A percentile compares a stretch with the other conserved stretches of the same genome.
Conservation (phyloP, 2,888 invertebrate species). For the Torymus aiolomorphi region DNA sequence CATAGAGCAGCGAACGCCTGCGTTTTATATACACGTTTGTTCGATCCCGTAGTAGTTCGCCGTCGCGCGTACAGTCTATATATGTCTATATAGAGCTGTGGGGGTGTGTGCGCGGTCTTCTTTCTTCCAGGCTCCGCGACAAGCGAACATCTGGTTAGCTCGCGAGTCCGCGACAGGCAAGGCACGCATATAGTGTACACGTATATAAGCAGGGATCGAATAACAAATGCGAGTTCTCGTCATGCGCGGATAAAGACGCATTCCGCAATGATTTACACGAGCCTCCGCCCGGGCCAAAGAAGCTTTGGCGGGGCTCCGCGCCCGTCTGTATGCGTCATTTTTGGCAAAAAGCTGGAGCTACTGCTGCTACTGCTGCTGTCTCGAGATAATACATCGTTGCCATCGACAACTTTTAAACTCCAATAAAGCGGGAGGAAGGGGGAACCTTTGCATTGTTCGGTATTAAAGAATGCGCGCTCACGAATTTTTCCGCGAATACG, state of each 20-base stretch:
- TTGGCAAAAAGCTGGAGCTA: neutral
- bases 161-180: neutral
- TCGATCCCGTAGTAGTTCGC: slow-evolving; percentile 43
- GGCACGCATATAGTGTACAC: neutral
- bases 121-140: neutral
- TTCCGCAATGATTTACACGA: slow-evolving; percentile 49
- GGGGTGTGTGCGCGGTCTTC: neutral
- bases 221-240: slow-evolving; percentile 52
- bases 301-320: neutral
- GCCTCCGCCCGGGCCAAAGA: no score
- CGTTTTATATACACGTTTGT: slow-evolving; percentile 47
- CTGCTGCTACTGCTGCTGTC: neutral
- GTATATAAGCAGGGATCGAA: neutral
- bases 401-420: slow-evolving; percentile 50
- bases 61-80: slow-evolving; percentile 14
- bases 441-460: slow-evolving; percentile 29
- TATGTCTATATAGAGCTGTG: slow-evolving; percentile 12
- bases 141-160: slow-evolving; percentile 50
- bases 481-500: neutral
- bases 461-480: slow-evolving; percentile 20
- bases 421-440: slow-evolving; percentile 33
- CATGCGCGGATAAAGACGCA: slow-evolving; percentile 43
- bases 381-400: slow-evolving; percentile 38
- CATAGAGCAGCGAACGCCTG: slow-evolving; percentile 58
- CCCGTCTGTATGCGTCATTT: slow-evolving; percentile 39